These are phyloP conservation scores for Macaria notata DNA, from an alignment of 2,888 invertebrate species.

Conservation along the genomic window DNA sequence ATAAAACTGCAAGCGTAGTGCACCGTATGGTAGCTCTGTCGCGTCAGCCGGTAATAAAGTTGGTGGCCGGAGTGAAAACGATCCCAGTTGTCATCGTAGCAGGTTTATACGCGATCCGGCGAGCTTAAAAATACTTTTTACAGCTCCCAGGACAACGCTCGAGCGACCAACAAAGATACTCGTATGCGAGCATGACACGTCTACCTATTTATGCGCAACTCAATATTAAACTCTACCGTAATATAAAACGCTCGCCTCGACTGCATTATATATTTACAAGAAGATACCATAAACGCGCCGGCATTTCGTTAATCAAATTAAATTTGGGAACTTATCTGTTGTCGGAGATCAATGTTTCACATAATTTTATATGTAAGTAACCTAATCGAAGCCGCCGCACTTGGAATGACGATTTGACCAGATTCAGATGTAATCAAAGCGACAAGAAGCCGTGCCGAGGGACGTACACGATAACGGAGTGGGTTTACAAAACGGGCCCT, in stretches of 20 bases:
- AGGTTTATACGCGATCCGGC: slow-evolving; percentile 56
- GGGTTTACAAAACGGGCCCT: slow-evolving; percentile 60
- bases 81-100: slow-evolving; percentile 66
- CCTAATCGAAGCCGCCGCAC: slow-evolving; percentile 68
- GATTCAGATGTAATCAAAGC: slow-evolving; percentile 74
- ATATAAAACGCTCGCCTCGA: slow-evolving; percentile 35
- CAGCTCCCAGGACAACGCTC: slow-evolving; percentile 40
- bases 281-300: slow-evolving; percentile 40
- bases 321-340: slow-evolving; percentile 48
- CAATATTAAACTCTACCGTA: slow-evolving; percentile 21
- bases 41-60: slow-evolving; percentile 55
- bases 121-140: slow-evolving; percentile 60
- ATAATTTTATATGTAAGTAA: slow-evolving; percentile 65
- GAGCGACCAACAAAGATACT: slow-evolving; percentile 42
- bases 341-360: slow-evolving; percentile 62
- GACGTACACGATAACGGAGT: slow-evolving; percentile 68
- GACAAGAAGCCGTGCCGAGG: slow-evolving; percentile 66
- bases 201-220: slow-evolving; percentile 35
- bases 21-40: slow-evolving; percentile 30
- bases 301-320: slow-evolving; percentile 43
- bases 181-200: slow-evolving; percentile 31
- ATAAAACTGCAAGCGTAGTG: slow-evolving; percentile 28
- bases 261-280: slow-evolving; percentile 26
- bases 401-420: slow-evolving; percentile 68
- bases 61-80: slow-evolving; percentile 59